A percentile compares a stretch with the other conserved stretches of the same genome.
Conservation (phyloP, 37 sponge, comb jelly and placozoan genomes). For the Beroe ovata region DNA sequence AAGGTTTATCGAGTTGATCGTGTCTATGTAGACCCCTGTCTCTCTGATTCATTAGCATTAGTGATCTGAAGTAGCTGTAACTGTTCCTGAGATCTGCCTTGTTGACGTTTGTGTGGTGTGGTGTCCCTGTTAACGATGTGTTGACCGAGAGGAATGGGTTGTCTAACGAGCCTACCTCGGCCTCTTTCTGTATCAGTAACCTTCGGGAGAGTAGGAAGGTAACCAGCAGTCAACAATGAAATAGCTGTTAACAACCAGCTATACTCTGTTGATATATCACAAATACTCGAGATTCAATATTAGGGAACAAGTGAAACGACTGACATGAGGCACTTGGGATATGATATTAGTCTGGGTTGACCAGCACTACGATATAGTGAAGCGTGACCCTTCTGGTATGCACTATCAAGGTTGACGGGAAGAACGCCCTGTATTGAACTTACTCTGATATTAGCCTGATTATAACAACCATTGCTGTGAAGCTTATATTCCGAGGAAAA, state of each 20-base stretch:
- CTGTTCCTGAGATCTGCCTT: neutral
- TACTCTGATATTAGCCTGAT: neutral
- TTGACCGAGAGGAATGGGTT: conserved; percentile 22
- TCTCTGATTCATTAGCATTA: neutral
- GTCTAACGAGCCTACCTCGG: neutral
- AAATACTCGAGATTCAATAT: too few relatives aligned
- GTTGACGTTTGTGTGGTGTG: neutral
- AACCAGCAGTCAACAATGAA: too few relatives aligned
- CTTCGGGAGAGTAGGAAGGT: too few relatives aligned
- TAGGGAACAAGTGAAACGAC: too few relatives aligned
- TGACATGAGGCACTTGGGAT: too few relatives aligned
- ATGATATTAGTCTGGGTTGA: too few relatives aligned
- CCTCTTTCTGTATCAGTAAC: neutral
- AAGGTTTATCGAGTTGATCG: neutral
- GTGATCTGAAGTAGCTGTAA: conserved; percentile 24
- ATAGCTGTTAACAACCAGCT: too few relatives aligned
- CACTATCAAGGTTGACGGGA: too few relatives aligned
- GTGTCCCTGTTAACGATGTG: neutral
- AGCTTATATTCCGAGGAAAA: neutral
- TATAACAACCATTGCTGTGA: neutral
- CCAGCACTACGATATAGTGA: too few relatives aligned
- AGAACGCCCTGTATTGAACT: too few relatives aligned
- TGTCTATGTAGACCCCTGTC: neutral
- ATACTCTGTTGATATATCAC: too few relatives aligned
- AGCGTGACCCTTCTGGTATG: too few relatives aligned